Percentiles rank a stretch among this genome's conserved stretches.
These are phyloP conservation scores for Microcebus lehilahytsara DNA, from an alignment of 2,113 vertebrate genomes.

Conservation along the genomic window DNA sequence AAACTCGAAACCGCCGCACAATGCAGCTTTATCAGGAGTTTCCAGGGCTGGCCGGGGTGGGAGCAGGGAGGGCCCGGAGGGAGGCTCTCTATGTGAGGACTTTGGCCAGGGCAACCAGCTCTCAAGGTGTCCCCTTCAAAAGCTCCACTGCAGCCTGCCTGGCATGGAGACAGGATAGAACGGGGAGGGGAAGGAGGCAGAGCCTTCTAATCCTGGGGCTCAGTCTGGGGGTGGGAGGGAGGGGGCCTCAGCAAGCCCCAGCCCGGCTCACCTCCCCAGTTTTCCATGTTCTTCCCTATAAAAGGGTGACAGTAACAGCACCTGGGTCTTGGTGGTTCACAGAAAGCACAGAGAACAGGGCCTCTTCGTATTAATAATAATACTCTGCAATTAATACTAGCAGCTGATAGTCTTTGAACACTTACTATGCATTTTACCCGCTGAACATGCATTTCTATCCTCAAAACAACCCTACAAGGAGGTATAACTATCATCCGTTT, in stretches of 20 bases:
- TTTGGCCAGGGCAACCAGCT: background rate
- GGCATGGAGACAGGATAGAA: background rate
- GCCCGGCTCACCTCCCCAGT: background rate
- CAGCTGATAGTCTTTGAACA: background rate
- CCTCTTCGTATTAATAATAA: background rate
- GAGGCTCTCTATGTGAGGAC: background rate
- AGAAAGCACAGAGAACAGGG: background rate
- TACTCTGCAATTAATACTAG: too few species aligned
- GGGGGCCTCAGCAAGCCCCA: background rate
- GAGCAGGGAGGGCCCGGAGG: background rate
- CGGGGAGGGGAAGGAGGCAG: fast-evolving
- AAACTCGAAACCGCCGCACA: constrained; percentile 22
- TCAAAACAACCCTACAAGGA: background rate
- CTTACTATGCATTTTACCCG: background rate
- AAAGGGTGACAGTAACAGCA: background rate
- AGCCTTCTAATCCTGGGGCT: background rate
- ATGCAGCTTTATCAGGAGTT: constrained; percentile 53
- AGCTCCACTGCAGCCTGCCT: background rate
- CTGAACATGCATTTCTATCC: background rate
- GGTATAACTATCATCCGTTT: background rate
- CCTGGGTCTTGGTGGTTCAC: background rate
- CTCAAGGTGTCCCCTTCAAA: background rate
- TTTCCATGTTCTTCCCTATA: background rate
- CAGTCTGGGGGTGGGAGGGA: background rate
- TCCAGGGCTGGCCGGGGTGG: background rate